phyloP scores from a whole-genome alignment of 1,140 invertebrate species.

The Drosophila murphyi region DNA sequence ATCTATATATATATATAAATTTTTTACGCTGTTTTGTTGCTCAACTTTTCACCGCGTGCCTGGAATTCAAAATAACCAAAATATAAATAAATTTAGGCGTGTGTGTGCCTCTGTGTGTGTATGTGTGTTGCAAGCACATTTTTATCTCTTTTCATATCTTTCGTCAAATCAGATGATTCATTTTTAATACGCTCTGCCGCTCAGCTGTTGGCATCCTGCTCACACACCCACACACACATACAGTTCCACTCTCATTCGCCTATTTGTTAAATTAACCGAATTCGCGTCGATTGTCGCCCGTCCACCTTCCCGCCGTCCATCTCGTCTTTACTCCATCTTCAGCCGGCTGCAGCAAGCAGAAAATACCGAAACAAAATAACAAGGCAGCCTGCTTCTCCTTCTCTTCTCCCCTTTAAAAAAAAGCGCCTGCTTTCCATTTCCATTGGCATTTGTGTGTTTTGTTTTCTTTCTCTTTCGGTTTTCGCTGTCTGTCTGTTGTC shows the following conservation, averaged over 20 bases:
- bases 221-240: constrained; percentile 10
- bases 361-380: constrained; percentile 23
- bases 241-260: constrained; percentile 36
- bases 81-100: constrained; percentile 57
- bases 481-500: constrained; percentile 64
- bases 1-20: constrained; percentile 53
- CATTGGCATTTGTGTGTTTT: constrained; percentile 20
- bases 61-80: constrained; percentile 63
- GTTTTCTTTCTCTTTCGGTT: constrained; percentile 29
- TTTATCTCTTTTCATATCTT: constrained; percentile 60
- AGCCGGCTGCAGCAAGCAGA: constrained; percentile 31
- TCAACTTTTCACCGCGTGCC: constrained; percentile 54
- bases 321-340: not conserved
- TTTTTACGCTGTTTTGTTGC: constrained; percentile 40
- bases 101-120: constrained; percentile 27
- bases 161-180: constrained; percentile 60
- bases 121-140: constrained; percentile 41
- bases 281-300: constrained; percentile 13
- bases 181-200: constrained; percentile 31
- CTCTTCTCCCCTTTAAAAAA: not conserved
- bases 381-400: too few species aligned
- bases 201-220: constrained; percentile 53
- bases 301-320: not conserved
- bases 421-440: constrained; percentile 52
- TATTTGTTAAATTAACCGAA: constrained; percentile 71